Evolutionary conservation across 2,113 vertebrate species (phyloP).

Genomic region (Salminus brasiliensis): DNA sequence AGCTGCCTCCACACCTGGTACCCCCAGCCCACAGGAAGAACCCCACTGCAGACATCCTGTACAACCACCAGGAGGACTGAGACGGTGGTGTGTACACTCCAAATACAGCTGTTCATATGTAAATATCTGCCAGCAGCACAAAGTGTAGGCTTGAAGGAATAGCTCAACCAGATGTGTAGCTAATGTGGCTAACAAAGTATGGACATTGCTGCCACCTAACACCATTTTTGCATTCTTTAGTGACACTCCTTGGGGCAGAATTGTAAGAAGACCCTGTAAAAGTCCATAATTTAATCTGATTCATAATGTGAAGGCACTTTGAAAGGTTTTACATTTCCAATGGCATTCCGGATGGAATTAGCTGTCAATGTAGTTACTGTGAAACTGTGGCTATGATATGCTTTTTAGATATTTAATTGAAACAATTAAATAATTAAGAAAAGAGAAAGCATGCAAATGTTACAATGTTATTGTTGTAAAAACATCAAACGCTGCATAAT

Average conservation of each 20-base stretch:
- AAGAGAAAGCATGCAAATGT: neutral
- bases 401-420: neutral
- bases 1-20: slow-evolving; percentile 87
- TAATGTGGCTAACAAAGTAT: neutral
- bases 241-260: neutral
- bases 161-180: neutral
- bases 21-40: slow-evolving; percentile 91
- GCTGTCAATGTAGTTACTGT: neutral
- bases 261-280: neutral
- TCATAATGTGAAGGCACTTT: neutral
- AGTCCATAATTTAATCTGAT: neutral
- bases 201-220: neutral
- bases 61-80: slow-evolving; percentile 63
- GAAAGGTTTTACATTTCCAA: neutral
- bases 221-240: neutral
- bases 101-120: neutral
- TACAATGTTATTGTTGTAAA: too few species aligned
- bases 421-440: neutral
- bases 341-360: neutral
- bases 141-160: neutral
- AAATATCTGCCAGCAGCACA: slow-evolving; percentile 11
- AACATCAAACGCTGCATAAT: too few species aligned
- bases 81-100: neutral
- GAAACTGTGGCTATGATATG: neutral
- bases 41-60: slow-evolving; percentile 75